Base-by-base conservation (phyloP, 1,140 invertebrate genomes). In the Aphelinus certus region DNA sequence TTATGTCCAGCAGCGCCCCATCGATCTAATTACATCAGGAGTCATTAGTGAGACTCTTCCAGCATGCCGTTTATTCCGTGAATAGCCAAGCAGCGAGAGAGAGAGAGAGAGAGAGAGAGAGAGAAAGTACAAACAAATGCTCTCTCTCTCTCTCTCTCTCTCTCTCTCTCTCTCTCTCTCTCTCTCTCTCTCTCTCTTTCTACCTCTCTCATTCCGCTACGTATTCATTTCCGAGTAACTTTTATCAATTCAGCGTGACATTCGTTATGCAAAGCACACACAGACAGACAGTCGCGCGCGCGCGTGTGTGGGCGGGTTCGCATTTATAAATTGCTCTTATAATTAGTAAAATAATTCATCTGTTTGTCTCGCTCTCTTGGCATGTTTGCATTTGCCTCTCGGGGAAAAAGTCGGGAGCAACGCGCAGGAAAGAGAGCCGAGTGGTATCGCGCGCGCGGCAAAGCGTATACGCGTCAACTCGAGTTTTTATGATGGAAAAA, bases 281-380 rank as follows among this genome's bases (percentile, higher is more conserved):
- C 26, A 26, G 26, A 26, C 26, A 26, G 26, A 26, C 26, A 26
- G 26, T 26, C 26, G 26, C 26, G 26, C 26, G 26, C 53, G 48
- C 68, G 9, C 5, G n/a, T 2, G 2, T 3, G 26, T 26, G 26
- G 26, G 26, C 26, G 26, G 26, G 26, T 1, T 9, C 26, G 51
- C 49, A 55, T 66, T 66, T 51, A 66, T 66, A 66, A 66, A 66
- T 55, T 45, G 47, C 64, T 55, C 55, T 66, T 65, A 55, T 61
- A 70, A 61, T 61, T 61, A 45, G 9, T 7, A 55, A 9, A 57
- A 57, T 57, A 48, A 72, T 64, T 72, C 62, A 57, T 0, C 43
- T 3, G 3, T 64, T 53, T 49, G 47, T 69, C 9, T 26, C 26
- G 26, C 9, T 7, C 9, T 7, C 42, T n/a, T 2, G 43, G 5